These are phyloP conservation scores for Premnoplex brunnescens DNA, from an alignment of 2,797 vertebrate species.

Conservation along the genomic window DNA sequence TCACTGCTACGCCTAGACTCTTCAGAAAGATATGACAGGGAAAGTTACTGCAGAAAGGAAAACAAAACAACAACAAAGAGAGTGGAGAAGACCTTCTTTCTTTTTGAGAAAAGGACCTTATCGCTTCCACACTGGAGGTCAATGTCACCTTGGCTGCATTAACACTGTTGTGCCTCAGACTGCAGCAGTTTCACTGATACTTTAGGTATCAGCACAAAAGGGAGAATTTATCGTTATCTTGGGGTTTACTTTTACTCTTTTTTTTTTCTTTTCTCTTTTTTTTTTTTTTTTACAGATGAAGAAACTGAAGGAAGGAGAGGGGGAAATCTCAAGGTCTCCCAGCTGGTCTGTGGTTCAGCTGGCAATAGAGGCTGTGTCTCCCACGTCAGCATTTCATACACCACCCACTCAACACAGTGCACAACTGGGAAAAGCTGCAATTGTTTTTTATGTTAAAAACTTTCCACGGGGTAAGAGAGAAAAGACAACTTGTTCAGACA, in stretches of 20 bases:
- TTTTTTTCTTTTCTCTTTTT: background rate
- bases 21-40: background rate
- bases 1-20: background rate
- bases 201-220: background rate
- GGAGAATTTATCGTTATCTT: background rate
- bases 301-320: background rate
- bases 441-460: background rate
- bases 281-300: background rate
- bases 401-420: constrained; percentile 10
- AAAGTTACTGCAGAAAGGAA: background rate
- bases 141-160: background rate
- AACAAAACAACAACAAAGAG: background rate
- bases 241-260: background rate
- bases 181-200: background rate
- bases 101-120: background rate
- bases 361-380: background rate
- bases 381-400: constrained; percentile 14
- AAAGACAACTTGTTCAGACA: background rate
- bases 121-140: background rate
- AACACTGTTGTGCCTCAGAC: background rate
- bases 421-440: background rate
- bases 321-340: constrained; percentile 36
- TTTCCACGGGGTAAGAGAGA: background rate
- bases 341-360: constrained; percentile 19
- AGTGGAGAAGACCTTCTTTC: background rate